A percentile compares a stretch with the other conserved stretches of the same genome.
Evolutionary conservation across 2,888 invertebrate species (phyloP).

Genomic region (Papilio elwesi): DNA sequence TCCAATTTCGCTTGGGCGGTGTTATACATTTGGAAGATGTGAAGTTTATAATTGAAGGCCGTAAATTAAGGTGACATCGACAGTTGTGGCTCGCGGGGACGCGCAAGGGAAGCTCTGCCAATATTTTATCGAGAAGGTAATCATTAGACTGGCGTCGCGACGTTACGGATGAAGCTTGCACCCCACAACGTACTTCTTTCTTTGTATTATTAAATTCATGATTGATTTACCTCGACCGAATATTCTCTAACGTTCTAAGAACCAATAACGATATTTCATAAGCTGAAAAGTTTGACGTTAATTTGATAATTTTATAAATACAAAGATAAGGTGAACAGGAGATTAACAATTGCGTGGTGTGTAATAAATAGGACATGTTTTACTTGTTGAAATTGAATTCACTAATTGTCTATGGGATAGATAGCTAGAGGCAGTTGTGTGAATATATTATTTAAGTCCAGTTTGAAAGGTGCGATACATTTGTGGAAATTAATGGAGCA

Average conservation of each 20-base stretch:
- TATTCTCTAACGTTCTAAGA: slow-evolving; percentile 9
- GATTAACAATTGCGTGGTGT: neutral
- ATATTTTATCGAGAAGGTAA: slow-evolving; percentile 81
- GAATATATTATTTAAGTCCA: too few species aligned
- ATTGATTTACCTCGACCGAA: slow-evolving; percentile 52
- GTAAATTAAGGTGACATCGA: slow-evolving; percentile 85
- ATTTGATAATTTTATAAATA: slow-evolving; percentile 8
- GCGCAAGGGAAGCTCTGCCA: slow-evolving; percentile 66
- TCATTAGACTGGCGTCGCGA: slow-evolving; percentile 74
- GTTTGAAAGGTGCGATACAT: too few species aligned
- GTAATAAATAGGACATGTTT: neutral
- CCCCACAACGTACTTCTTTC: slow-evolving; percentile 60
- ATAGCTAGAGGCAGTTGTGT: too few species aligned
- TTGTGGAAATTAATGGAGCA: too few species aligned
- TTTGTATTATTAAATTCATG: slow-evolving; percentile 61
- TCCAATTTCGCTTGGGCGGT: neutral
- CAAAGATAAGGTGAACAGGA: neutral
- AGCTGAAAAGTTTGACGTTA: slow-evolving; percentile 4
- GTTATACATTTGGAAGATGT: slow-evolving; percentile 56
- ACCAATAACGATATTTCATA: neutral
- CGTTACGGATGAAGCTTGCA: slow-evolving; percentile 64
- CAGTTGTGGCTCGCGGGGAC: slow-evolving; percentile 76
- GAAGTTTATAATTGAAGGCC: slow-evolving; percentile 83
- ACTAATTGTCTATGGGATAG: too few species aligned
- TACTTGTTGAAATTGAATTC: too few species aligned